phyloP scores from a whole-genome alignment of 2,888 invertebrate genomes.

The Glaucopsyche alexis region DNA sequence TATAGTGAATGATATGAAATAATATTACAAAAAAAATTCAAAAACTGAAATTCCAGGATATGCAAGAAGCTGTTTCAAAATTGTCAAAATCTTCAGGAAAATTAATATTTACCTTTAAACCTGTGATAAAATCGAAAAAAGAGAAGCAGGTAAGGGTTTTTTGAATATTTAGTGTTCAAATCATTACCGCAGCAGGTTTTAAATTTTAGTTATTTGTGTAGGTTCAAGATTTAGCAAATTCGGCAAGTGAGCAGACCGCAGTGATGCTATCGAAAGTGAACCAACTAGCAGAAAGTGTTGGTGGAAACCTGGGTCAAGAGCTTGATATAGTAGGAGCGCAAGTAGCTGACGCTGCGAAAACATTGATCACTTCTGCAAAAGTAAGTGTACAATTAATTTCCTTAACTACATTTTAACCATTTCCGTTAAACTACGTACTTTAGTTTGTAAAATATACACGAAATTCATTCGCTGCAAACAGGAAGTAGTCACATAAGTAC shows the following conservation, averaged over 20 bases:
- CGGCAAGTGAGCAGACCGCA: conserved; percentile 46
- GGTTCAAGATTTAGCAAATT: conserved; percentile 45
- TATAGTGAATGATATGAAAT: no score
- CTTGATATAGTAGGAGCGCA: conserved; percentile 43
- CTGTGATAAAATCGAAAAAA: conserved; percentile 35
- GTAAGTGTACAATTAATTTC: conserved; percentile 38
- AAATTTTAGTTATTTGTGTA: conserved; percentile 28
- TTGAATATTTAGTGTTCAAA: not conserved
- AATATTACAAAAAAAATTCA: not conserved
- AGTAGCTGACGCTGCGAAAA: conserved; percentile 49
- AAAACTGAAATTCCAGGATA: conserved; percentile 32
- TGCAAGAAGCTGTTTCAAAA: conserved; percentile 32
- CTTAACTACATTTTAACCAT: no score
- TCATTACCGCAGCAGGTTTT: not conserved
- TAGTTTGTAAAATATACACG: no score
- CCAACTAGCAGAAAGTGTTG: conserved; percentile 43
- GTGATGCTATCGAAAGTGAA: conserved; percentile 46
- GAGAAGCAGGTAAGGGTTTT: conserved; percentile 39
- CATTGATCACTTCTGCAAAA: conserved; percentile 49
- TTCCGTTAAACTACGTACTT: no score
- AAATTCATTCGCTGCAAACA: no score
- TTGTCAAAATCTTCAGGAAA: conserved; percentile 36
- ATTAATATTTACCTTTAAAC: conserved; percentile 38
- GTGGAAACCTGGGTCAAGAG: conserved; percentile 39
- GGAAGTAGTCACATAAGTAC: no score